phyloP scores from a whole-genome alignment of 2,113 vertebrate species.

The Tupaia tana region DNA sequence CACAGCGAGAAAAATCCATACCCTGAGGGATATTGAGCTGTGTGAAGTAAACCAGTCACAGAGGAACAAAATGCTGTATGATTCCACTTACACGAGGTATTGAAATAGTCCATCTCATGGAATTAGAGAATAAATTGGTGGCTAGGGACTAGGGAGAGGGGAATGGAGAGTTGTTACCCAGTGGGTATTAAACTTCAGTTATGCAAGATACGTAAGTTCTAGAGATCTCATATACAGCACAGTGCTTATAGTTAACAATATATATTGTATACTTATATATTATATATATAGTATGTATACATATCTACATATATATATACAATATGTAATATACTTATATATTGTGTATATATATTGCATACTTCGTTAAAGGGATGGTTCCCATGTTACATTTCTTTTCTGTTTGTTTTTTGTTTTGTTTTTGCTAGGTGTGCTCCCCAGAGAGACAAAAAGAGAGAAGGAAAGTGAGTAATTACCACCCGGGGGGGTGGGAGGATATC shows the following conservation, averaged over 20 bases:
- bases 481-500: too few species aligned
- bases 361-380: not conserved
- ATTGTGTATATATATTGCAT: too few species aligned
- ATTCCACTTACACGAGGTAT: not conserved
- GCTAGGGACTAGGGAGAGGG: not conserved
- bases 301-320: too few species aligned
- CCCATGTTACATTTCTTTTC: too few species aligned
- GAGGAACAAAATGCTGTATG: not conserved
- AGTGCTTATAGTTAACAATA: not conserved
- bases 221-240: not conserved
- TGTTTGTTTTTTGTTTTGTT: too few species aligned
- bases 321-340: too few species aligned
- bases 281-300: too few species aligned
- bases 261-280: not conserved
- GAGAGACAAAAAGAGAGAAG: too few species aligned
- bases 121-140: not conserved
- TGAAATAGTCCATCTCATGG: not conserved
- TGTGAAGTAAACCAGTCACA: not conserved
- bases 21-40: not conserved
- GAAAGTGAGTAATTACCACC: too few species aligned
- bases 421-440: too few species aligned
- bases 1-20: not conserved
- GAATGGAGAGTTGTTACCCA: not conserved
- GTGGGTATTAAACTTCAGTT: not conserved
- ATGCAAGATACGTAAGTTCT: not conserved